Evolutionary conservation across 2,797 vertebrate species (phyloP).

Genomic region (Sebastes vulpes): DNA sequence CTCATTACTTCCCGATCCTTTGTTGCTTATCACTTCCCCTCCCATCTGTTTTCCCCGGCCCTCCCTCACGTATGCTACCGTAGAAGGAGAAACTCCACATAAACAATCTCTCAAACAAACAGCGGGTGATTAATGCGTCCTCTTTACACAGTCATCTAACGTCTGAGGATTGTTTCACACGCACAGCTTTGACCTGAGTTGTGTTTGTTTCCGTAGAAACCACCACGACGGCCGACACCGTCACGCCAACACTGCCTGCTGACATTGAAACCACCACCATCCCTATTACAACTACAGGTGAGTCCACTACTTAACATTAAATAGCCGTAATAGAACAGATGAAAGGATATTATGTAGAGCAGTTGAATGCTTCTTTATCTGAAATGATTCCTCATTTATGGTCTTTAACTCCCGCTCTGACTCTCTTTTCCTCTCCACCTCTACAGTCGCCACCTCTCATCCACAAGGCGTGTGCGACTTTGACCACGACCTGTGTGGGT

Average conservation of each 20-base stretch:
- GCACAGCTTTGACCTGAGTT: conserved; percentile 3
- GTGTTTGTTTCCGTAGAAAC: conserved; percentile 82
- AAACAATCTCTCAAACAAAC: conserved; percentile 25
- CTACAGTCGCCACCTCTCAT: conserved; percentile 62
- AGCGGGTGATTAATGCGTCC: not conserved
- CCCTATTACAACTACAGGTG: conserved; percentile 78
- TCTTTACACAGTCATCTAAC: not conserved
- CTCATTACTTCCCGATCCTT: conserved; percentile 4
- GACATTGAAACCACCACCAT: conserved; percentile 83
- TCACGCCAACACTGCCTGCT: conserved; percentile 86
- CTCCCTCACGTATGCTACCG: not conserved
- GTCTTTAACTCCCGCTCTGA: conserved; percentile 2
- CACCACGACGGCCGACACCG: conserved; percentile 89
- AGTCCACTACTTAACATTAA: conserved; percentile 18
- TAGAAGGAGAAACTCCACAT: not conserved
- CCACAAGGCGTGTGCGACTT: conserved; percentile 92
- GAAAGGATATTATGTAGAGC: not conserved
- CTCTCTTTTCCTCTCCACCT: not conserved
- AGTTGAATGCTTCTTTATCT: conserved; percentile 9
- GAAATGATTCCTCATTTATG: conserved; percentile 13
- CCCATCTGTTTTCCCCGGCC: conserved; percentile 7
- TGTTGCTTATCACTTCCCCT: conserved; percentile 45
- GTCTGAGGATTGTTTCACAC: not conserved
- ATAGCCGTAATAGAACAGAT: not conserved
- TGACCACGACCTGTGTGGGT: conserved; percentile 90